Evolutionary conservation across 2,797 vertebrate species (phyloP).

Genomic region (Leptodactylus fallax): DNA sequence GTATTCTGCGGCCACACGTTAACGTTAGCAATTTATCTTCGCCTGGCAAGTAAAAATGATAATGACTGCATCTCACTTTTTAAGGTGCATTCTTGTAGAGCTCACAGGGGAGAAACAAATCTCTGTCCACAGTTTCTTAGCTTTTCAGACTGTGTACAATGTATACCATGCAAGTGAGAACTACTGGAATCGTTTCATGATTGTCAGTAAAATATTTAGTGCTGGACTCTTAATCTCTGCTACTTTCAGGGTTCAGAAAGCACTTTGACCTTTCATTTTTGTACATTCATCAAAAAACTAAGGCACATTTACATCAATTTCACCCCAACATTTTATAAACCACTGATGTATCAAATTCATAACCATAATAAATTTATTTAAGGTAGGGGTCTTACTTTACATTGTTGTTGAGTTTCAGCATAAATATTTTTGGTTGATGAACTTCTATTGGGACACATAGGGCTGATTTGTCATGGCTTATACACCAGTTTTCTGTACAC

Average conservation of each 20-base stretch:
- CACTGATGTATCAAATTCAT: background rate
- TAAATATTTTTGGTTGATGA: no score
- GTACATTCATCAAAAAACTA: background rate
- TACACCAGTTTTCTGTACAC: no score
- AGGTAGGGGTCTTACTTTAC: no score
- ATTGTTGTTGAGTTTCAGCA: no score
- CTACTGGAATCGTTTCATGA: background rate
- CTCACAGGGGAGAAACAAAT: constrained; percentile 46
- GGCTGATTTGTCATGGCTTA: no score
- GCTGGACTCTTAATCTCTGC: background rate
- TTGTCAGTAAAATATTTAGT: background rate
- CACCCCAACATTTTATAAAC: background rate
- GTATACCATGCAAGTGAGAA: background rate
- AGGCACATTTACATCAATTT: background rate
- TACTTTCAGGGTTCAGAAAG: background rate
- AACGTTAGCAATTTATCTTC: constrained; percentile 4
- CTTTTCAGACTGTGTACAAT: background rate
- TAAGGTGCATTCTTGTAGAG: constrained; percentile 7
- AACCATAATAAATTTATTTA: no score
- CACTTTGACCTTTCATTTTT: background rate
- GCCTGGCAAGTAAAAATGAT: constrained; percentile 26
- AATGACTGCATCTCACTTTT: constrained; percentile 27
- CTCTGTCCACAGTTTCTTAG: background rate
- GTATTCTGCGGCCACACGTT: background rate
- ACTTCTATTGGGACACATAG: no score